Evolutionary conservation across 2,797 vertebrate species (phyloP).

Genomic region (Menidia menidia): DNA sequence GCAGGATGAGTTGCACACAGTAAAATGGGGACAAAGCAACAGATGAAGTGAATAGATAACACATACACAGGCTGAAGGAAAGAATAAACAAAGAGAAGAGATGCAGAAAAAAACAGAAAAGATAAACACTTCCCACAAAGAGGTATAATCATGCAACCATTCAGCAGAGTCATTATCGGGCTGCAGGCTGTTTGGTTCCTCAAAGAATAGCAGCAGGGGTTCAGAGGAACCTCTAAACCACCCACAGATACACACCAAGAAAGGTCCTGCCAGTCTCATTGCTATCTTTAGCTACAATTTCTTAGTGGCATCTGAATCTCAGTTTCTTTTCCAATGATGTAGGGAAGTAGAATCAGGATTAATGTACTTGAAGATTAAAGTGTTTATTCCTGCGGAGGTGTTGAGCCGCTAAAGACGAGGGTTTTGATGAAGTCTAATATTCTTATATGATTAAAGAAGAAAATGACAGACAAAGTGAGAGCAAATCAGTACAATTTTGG

Average conservation of each 20-base stretch:
- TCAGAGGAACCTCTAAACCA: conserved; percentile 71
- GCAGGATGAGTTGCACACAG: conserved; percentile 28
- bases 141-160: conserved; percentile 81
- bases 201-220: conserved; percentile 77
- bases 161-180: conserved; percentile 78
- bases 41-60: conserved; percentile 38
- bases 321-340: conserved; percentile 57
- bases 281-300: conserved; percentile 71
- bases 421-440: conserved; percentile 35
- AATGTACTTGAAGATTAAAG: conserved; percentile 58
- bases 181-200: conserved; percentile 78
- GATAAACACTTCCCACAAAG: conserved; percentile 75
- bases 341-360: conserved; percentile 55
- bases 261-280: conserved; percentile 67
- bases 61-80: conserved; percentile 29
- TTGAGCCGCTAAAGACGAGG: conserved; percentile 42
- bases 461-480: conserved; percentile 14
- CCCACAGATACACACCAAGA: conserved; percentile 65
- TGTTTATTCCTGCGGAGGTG: conserved; percentile 51
- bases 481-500: conserved; percentile 31
- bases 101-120: conserved; percentile 62
- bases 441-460: conserved; percentile 39
- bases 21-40: conserved; percentile 30
- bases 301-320: conserved; percentile 64
- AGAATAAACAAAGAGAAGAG: conserved; percentile 51